These are phyloP conservation scores for Drosophila jambulina DNA, from an alignment of 1,140 invertebrate genomes.

Conservation along the genomic window DNA sequence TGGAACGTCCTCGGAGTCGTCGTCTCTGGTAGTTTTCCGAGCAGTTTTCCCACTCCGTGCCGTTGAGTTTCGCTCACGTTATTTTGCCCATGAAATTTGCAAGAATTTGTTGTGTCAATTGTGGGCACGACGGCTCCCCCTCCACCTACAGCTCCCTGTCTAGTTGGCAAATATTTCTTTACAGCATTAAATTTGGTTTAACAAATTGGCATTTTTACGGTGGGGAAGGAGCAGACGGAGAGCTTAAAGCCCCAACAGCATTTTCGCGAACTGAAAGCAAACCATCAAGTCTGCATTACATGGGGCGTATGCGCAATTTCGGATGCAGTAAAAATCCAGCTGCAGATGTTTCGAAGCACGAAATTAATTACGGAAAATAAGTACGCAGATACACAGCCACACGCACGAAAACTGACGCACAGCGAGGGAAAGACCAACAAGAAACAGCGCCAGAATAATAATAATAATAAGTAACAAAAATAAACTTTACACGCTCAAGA, in stretches of 20 bases:
- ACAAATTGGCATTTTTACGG: conserved; percentile 63
- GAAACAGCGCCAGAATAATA: conserved; percentile 62
- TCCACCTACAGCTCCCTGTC: conserved; percentile 13
- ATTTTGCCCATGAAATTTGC: conserved; percentile 64
- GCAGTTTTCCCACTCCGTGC: conserved; percentile 34
- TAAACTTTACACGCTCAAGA: conserved; percentile 73
- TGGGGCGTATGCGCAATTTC: conserved; percentile 74
- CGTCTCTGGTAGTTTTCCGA: conserved; percentile 25
- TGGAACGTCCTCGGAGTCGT: conserved; percentile 33
- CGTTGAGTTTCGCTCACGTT: conserved; percentile 27
- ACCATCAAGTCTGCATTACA: conserved; percentile 70
- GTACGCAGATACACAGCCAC: conserved; percentile 29
- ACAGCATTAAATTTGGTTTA: conserved; percentile 64
- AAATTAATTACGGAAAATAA: conserved; percentile 77
- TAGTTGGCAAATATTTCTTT: conserved; percentile 56
- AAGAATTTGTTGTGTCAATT: conserved; percentile 74
- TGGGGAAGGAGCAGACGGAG: conserved; percentile 5
- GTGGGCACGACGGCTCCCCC: conserved; percentile 24
- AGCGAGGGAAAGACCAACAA: conserved; percentile 42
- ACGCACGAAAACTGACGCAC: conserved; percentile 11
- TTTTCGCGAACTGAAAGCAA: conserved; percentile 53
- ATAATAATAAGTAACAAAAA: conserved; percentile 81
- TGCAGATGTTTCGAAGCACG: conserved; percentile 81
- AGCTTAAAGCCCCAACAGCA: conserved; percentile 34
- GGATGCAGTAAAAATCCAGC: conserved; percentile 79